Evolutionary conservation across 2,113 vertebrate genomes (phyloP), one percentile per base, ranked within the genome.

Genomic region (Platysteira castanea): DNA sequence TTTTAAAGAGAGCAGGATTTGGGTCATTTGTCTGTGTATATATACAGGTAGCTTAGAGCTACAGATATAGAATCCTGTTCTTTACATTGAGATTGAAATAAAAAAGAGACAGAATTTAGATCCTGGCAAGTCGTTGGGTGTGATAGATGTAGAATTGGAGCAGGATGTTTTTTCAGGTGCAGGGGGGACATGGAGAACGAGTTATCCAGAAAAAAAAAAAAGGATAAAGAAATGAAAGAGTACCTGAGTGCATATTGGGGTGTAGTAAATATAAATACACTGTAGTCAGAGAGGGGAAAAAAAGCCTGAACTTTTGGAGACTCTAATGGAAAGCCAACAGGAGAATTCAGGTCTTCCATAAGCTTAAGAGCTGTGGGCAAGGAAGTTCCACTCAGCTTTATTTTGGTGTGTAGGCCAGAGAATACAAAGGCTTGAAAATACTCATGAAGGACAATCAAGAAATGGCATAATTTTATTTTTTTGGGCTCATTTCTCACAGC

Each of bases 1-100:
- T 78, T 84, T 41, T 60, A 37, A 69, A 53, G 21, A 53, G 33
- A 70, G 13, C 7, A 74, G 70, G 20, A 13, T 39, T 52, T 78
- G 23, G 24, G 41, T 9, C 0, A 6, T 80, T 53, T 65, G 15
- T 56, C 2, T 60, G 0, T 50, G 3, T 41, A 3, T 14, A 11
- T 8, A 9, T 15, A 31, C 4, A 50, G 7, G 26, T 35, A 53
- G 63, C 59, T 69, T 87, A 12, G 12, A 90, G 73, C 20, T 84
- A 33, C 27, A 26, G 33, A 12, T 61, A 8, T 5, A 3, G 46
- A 49, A 75, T 5, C 8, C 15, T 42, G 0, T 28, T 75, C 44
- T 67, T 71, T 59, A 39, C 19, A 13, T 16, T 31, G 39, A 79
- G 30, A n/a, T 37, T 5, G 12, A 17, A 1, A 56, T 57, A 41